Conservation (phyloP, 2,797 vertebrate species). For the Distichodus sexfasciatus region DNA sequence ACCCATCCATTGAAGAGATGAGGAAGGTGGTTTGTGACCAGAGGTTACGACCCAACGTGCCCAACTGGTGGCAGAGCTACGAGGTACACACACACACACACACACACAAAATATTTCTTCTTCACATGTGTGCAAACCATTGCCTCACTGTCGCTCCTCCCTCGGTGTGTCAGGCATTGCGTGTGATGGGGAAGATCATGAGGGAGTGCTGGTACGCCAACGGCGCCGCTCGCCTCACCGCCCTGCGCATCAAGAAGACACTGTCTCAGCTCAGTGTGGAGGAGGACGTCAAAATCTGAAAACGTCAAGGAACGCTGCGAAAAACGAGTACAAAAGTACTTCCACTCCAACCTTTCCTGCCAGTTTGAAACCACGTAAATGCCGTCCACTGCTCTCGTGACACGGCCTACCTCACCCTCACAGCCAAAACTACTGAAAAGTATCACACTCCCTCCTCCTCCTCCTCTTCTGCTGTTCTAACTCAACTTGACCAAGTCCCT, state of each 20-base stretch:
- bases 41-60: slow-evolving; percentile 89
- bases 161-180: slow-evolving; percentile 74
- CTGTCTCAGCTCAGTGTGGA: slow-evolving; percentile 93
- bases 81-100: slow-evolving; percentile 72
- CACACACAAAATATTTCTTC: background rate
- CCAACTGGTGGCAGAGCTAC: slow-evolving; percentile 96
- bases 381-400: slow-evolving; percentile 62
- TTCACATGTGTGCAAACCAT: background rate
- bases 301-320: slow-evolving; percentile 46
- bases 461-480: slow-evolving; percentile 26
- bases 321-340: slow-evolving; percentile 45
- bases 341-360: slow-evolving; percentile 69
- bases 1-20: slow-evolving; percentile 96
- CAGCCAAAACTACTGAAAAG: slow-evolving; percentile 74
- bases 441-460: slow-evolving; percentile 55
- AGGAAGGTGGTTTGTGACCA: slow-evolving; percentile 93
- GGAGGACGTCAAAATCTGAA: slow-evolving; percentile 93
- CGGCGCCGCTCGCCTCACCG: slow-evolving; percentile 87
- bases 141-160: background rate
- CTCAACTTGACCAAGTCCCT: background rate
- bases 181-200: slow-evolving; percentile 98
- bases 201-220: slow-evolving; percentile 96
- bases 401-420: slow-evolving; percentile 78
- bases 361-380: slow-evolving; percentile 62
- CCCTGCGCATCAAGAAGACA: slow-evolving; percentile 95